Base-by-base conservation (phyloP, 2,797 vertebrate species). In the Oreonectes daqikongensis region DNA sequence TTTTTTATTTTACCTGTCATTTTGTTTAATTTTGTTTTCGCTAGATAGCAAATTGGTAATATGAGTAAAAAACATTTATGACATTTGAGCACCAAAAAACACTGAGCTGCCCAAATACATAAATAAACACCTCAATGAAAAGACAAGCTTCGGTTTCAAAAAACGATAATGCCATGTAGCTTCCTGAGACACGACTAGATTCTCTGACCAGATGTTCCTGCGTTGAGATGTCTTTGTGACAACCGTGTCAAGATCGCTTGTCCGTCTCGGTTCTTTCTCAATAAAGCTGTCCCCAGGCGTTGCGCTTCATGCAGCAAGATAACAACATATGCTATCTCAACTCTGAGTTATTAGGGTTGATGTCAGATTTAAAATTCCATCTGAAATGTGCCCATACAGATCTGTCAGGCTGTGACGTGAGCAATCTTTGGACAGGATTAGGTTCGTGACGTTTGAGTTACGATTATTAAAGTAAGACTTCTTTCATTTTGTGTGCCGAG, bases 211-310 rank as follows among this genome's bases (percentile, higher is more conserved):
- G 20, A 50, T 7, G n/a, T 20, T 48, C 46, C 18, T n/a, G 18
- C 17, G 18, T 48, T 3, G n/a, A 50, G 48, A 20, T 50, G 48
- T 50, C 48, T 50, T 50, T 50, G 46, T 7, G 48, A 50, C 48
- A n/a, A 50, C 5, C 48, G n/a, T 50, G 46, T 17, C 44, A 48
- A 17, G n/a, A 22, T 14, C 12, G 40, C 40, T 42, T 4, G 40
- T 59, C 17, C 46, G 46, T 74, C 72, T 65, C 48, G 4, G 10
- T 53, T 67, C 52, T 46, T 32, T 14, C 64, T 44, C 64, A 75
- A 75, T 75, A 46, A 67, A 66, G 64, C 52, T 75, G 73, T 67
- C 61, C 22, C 17, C 40, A 48, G 64, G 48, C 18, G 18, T 53
- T 28, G 52, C 15, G 32, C 46, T 74, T 53, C 50, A 74, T 60